Evolutionary conservation across 2,888 invertebrate genomes (phyloP).

Genomic region (Drosophila rellima): DNA sequence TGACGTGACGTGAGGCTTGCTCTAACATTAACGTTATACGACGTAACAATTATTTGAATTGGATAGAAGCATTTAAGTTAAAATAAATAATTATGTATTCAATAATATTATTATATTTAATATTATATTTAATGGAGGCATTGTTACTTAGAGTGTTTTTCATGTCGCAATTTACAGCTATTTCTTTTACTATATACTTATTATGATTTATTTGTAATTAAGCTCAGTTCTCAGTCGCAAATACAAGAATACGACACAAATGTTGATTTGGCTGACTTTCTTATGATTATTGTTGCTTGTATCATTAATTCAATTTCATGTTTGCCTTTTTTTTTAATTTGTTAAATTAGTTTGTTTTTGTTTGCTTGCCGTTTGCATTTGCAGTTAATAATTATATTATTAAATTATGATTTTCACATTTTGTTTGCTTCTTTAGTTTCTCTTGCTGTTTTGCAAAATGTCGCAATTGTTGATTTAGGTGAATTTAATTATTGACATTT

Average conservation of each 20-base stretch:
- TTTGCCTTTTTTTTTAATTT: conserved; percentile 3
- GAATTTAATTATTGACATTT: background rate
- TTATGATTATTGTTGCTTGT: conserved; percentile 3
- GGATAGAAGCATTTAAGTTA: conserved; percentile 3
- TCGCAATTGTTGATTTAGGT: background rate
- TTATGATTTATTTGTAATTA: conserved; percentile 23
- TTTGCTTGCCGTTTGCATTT: conserved; percentile 11
- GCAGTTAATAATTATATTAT: conserved; percentile 15
- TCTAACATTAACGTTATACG: background rate
- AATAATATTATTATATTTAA: conserved; percentile 8
- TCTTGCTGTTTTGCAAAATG: background rate
- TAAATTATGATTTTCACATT: conserved; percentile 20
- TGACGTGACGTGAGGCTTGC: conserved; percentile 9
- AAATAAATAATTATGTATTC: conserved; percentile 11
- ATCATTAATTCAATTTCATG: background rate
- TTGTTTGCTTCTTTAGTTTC: conserved; percentile 11
- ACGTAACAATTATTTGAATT: conserved; percentile 26
- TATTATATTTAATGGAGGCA: conserved; percentile 22
- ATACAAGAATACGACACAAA: conserved; percentile 26
- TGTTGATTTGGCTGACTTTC: conserved; percentile 16
- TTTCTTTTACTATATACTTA: background rate
- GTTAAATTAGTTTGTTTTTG: conserved; percentile 1
- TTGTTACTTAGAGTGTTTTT: conserved; percentile 7
- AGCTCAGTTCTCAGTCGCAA: conserved; percentile 59
- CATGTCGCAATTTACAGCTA: conserved; percentile 26